phyloP scores from a whole-genome alignment of 2,113 vertebrate species.

The Garra rufa region DNA sequence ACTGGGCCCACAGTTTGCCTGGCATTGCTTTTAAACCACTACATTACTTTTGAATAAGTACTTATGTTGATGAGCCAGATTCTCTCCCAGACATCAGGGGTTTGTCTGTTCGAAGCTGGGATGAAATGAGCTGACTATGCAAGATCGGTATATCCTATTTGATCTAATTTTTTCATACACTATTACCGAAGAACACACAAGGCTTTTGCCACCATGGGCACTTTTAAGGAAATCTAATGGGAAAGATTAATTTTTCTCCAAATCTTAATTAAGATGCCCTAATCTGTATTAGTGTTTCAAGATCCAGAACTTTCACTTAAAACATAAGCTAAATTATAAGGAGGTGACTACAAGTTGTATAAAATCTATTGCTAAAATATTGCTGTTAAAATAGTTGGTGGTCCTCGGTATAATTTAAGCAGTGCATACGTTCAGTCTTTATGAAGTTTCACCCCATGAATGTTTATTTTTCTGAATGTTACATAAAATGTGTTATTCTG shows the following conservation, averaged over 20 bases:
- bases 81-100: not conserved
- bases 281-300: not conserved
- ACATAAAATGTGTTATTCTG: constrained; percentile 9
- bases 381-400: not conserved
- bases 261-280: not conserved
- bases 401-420: constrained; percentile 10
- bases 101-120: constrained; percentile 16
- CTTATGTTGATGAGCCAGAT: constrained; percentile 14
- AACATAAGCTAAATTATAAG: not conserved
- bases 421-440: constrained; percentile 21
- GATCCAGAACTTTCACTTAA: not conserved
- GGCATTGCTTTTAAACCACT: constrained; percentile 35
- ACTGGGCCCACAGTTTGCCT: constrained; percentile 29
- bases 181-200: constrained; percentile 25
- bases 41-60: constrained; percentile 28
- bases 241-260: not conserved
- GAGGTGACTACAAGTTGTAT: not conserved
- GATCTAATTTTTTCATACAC: not conserved
- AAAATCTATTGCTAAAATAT: not conserved
- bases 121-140: constrained; percentile 56
- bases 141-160: constrained; percentile 40
- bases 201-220: constrained; percentile 15
- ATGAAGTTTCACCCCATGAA: constrained; percentile 43
- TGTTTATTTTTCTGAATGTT: constrained; percentile 45
- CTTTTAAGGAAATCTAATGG: constrained; percentile 18